Percentiles rank a stretch among this genome's conserved stretches.
These are phyloP conservation scores for Strigamia transsilvanica DNA, from an alignment of 2,888 invertebrate genomes.

Conservation along the genomic window DNA sequence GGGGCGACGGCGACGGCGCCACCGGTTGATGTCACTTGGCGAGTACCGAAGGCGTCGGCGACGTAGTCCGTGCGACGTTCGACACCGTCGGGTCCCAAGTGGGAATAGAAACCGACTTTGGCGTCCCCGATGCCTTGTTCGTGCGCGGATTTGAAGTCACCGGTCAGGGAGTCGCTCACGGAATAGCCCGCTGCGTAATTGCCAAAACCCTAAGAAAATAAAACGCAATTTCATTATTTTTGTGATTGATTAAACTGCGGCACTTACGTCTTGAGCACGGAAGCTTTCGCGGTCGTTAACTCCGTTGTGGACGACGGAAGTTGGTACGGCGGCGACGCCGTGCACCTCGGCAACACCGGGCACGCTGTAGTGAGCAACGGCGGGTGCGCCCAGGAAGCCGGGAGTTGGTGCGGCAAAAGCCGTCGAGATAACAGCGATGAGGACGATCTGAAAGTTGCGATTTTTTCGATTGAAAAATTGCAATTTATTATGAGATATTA, in stretches of 20 bases:
- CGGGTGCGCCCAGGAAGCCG: not conserved
- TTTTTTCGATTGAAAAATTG: not conserved
- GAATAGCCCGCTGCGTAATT: constrained; percentile 54
- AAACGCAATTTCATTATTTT: too few species aligned
- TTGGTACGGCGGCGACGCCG: constrained; percentile 9
- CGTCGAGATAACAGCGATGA: constrained; percentile 5
- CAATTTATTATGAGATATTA: not conserved
- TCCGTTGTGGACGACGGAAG: not conserved
- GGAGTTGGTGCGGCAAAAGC: constrained; percentile 48
- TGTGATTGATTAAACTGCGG: not conserved
- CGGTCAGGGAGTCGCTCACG: constrained; percentile 54
- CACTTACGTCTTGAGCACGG: constrained; percentile 51
- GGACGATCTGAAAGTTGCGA: not conserved
- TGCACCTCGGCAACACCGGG: not conserved
- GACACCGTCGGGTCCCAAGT: constrained; percentile 50
- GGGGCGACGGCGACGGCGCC: constrained; percentile 50
- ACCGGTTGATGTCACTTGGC: constrained; percentile 52
- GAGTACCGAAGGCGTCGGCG: constrained; percentile 53
- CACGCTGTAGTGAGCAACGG: constrained; percentile 18
- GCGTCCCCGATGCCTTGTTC: constrained; percentile 51
- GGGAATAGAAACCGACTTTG: constrained; percentile 51
- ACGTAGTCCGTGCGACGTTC: constrained; percentile 54
- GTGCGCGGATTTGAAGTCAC: constrained; percentile 54
- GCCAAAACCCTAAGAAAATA: constrained; percentile 53
- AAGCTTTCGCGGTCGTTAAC: constrained; percentile 45